Base-by-base conservation (phyloP, 1,140 invertebrate species). In the Macrocentrus cingulum region DNA sequence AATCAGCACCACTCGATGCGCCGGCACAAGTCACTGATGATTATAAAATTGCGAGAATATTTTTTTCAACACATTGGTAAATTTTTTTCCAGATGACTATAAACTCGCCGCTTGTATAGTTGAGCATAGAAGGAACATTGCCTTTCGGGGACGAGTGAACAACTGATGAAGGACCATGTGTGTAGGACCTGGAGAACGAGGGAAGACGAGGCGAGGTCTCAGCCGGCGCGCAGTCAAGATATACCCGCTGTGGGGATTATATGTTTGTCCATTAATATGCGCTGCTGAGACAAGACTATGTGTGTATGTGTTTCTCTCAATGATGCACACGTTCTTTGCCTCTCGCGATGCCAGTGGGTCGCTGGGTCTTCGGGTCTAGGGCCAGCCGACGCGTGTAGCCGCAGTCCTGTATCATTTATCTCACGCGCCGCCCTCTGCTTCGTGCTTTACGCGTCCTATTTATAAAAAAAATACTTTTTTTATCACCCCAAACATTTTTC, bases 221-320 rank as follows among this genome's bases (percentile, higher is more conserved):
- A 72, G 66, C 68, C 66, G 59, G 46, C 64, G 61, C 61, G 65
- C 61, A n/a, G n/a, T n/a, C n/a, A n/a, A n/a, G n/a, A 37, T 68
- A 69, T 39, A 74, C 72, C 66, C 67, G 75, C 74, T 75, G 67
- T 69, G 66, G 69, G 71, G 74, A 79, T 79, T 79, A 50, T 57
- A 76, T 70, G 65, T 72, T 74, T 74, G 70, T 74, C 72, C 69
- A 77, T 79, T 80, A 80, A 80, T 78, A 77, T 76, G 70, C 71
- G 71, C 67, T 63, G 49, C 64, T 60, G 66, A 68, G 69, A 72
- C 72, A 71, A 75, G 71, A 68, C 72, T 68, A 70, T 68, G 65
- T 68, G 64, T 46, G 45, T 32, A 6, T 9, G 36, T 44, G 39
- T 57, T 52, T 61, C 48, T 53, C 15, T 25, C 20, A 16, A 45